Evolutionary conservation across 1,140 invertebrate genomes (phyloP).

Genomic region (Phenacoccus solenopsis): DNA sequence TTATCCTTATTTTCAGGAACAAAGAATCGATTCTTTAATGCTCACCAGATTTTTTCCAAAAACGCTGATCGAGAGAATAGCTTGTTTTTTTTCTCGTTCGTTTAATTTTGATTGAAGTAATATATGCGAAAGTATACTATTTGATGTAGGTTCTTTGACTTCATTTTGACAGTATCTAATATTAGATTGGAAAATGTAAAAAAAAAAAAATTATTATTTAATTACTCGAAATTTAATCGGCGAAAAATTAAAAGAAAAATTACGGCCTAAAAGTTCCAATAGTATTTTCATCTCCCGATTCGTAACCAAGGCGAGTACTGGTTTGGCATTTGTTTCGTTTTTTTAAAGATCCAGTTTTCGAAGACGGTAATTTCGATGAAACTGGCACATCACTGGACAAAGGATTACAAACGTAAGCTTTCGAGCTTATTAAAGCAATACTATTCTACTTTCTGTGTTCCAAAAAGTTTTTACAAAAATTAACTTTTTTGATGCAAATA

Average conservation of each 20-base stretch:
- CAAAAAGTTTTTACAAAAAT: too few species aligned
- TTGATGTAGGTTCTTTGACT: not conserved
- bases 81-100: constrained; percentile 80
- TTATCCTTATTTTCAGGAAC: too few species aligned
- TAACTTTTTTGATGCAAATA: too few species aligned
- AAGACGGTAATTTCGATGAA: constrained; percentile 16
- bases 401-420: not conserved
- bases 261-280: not conserved
- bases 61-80: constrained; percentile 73
- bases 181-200: too few species aligned
- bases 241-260: constrained; percentile 7
- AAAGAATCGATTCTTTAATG: not conserved
- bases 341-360: constrained; percentile 40
- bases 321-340: constrained; percentile 59
- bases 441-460: too few species aligned
- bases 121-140: constrained; percentile 13
- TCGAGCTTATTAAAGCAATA: too few species aligned
- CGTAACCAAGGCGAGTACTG: constrained; percentile 53
- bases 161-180: not conserved
- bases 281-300: constrained; percentile 54
- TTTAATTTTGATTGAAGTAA: constrained; percentile 42
- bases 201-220: constrained; percentile 5
- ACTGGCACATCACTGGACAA: not conserved
- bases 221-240: not conserved
- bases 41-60: constrained; percentile 76